Conservation (phyloP, 2,888 invertebrate genomes). For the Adela reaumurella region DNA sequence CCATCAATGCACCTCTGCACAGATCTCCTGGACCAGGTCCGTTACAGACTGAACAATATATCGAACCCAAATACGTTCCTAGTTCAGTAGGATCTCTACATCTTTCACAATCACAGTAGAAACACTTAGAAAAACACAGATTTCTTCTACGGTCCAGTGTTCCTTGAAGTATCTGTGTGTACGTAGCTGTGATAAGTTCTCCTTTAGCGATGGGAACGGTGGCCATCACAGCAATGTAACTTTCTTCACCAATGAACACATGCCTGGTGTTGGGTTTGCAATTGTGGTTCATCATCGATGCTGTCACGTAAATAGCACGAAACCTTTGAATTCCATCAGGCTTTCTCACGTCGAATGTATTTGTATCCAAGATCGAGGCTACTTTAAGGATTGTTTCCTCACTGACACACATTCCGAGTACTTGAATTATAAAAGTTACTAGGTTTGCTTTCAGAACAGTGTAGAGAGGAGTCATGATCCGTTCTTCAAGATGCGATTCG, state of each 20-base stretch:
- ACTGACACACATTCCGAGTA: constrained; percentile 51
- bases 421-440: constrained; percentile 58
- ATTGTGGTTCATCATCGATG: constrained; percentile 68
- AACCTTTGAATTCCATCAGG: constrained; percentile 45
- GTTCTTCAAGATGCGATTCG: constrained; percentile 61
- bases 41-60: constrained; percentile 62
- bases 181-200: constrained; percentile 63
- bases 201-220: constrained; percentile 65
- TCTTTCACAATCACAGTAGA: constrained; percentile 63
- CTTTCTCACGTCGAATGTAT: constrained; percentile 65
- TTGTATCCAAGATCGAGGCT: constrained; percentile 69
- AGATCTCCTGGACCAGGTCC: constrained; percentile 30
- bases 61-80: constrained; percentile 60
- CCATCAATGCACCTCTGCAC: constrained; percentile 41
- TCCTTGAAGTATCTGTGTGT: constrained; percentile 68
- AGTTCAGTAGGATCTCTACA: constrained; percentile 70
- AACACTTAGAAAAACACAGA: constrained; percentile 61
- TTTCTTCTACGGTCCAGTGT: constrained; percentile 63
- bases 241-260: constrained; percentile 57
- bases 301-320: constrained; percentile 62
- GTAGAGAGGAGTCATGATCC: constrained; percentile 58
- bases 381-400: constrained; percentile 58
- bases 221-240: constrained; percentile 61
- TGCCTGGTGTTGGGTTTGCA: constrained; percentile 72
- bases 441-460: constrained; percentile 57